Percentiles rank a stretch among this genome's conserved stretches.
These are phyloP conservation scores for Phyllostomus hastatus DNA, from an alignment of 2,113 vertebrate species.

Conservation along the genomic window DNA sequence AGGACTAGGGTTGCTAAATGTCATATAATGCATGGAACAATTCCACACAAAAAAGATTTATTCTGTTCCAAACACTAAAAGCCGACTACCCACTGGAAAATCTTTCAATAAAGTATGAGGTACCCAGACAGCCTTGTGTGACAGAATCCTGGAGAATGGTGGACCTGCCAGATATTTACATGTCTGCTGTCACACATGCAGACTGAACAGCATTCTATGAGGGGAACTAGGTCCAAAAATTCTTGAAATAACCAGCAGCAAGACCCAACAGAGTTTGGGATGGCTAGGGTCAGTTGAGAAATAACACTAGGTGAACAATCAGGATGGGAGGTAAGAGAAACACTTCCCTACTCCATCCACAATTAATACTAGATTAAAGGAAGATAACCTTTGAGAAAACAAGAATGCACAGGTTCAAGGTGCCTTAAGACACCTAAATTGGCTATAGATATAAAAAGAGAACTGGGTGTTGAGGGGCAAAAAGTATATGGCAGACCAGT, in stretches of 20 bases:
- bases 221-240: not conserved
- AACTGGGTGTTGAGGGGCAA: not conserved
- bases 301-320: not conserved
- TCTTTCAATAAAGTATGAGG: not conserved
- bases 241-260: not conserved
- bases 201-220: not conserved
- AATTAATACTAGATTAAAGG: not conserved
- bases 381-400: not conserved
- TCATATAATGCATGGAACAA: not conserved
- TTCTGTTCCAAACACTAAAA: not conserved
- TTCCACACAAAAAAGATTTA: not conserved
- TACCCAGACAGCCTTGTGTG: not conserved
- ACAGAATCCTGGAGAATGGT: not conserved
- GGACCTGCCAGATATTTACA: not conserved
- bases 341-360: not conserved
- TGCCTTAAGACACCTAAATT: not conserved
- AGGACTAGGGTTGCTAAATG: not conserved
- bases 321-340: not conserved
- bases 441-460: not conserved
- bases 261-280: not conserved
- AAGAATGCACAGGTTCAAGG: not conserved
- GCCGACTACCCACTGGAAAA: not conserved
- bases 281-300: not conserved
- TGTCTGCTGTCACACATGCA: not conserved
- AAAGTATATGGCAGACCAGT: not conserved